Percentiles rank a stretch among this genome's conserved stretches.
Evolutionary conservation across 2,888 invertebrate species (phyloP).

Genomic region (Ganaspis brasiliensis): DNA sequence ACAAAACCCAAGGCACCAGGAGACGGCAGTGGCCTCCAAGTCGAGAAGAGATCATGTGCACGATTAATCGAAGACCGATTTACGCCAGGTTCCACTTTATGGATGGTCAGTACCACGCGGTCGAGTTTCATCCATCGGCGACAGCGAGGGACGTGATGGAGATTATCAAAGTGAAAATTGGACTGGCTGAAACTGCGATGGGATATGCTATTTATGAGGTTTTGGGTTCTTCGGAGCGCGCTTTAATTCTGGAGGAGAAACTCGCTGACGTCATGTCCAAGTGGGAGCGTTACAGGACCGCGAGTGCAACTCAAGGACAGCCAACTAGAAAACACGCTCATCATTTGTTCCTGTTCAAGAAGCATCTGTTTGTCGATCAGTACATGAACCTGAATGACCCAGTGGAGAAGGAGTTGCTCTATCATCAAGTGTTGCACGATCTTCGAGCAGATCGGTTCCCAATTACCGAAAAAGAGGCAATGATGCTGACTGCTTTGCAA

Average conservation of each 20-base stretch:
- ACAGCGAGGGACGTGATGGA: constrained; percentile 94
- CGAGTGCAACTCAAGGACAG: constrained; percentile 85
- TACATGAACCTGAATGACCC: constrained; percentile 91
- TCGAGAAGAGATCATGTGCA: constrained; percentile 94
- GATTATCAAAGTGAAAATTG: constrained; percentile 94
- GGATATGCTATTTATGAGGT: constrained; percentile 97
- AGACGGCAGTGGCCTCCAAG: constrained; percentile 95
- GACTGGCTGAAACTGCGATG: constrained; percentile 89
- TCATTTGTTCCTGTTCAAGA: constrained; percentile 89
- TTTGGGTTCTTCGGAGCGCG: constrained; percentile 92
- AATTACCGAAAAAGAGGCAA: constrained; percentile 97
- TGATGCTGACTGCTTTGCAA: constrained; percentile 96
- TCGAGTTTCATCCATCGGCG: constrained; percentile 97
- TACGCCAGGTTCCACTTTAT: constrained; percentile 95
- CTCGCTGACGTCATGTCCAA: constrained; percentile 97
- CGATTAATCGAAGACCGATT: constrained; percentile 93
- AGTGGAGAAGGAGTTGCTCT: constrained; percentile 95
- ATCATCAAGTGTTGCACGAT: constrained; percentile 95
- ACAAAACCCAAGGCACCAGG: constrained; percentile 87
- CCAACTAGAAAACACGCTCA: constrained; percentile 82
- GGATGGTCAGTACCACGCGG: constrained; percentile 96
- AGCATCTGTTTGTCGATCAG: constrained; percentile 91
- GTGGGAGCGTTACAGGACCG: constrained; percentile 94
- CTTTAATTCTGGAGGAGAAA: constrained; percentile 92
- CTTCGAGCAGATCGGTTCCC: constrained; percentile 95